Base-by-base conservation (phyloP, 2,797 vertebrate genomes). In the Sciaenops ocellatus region DNA sequence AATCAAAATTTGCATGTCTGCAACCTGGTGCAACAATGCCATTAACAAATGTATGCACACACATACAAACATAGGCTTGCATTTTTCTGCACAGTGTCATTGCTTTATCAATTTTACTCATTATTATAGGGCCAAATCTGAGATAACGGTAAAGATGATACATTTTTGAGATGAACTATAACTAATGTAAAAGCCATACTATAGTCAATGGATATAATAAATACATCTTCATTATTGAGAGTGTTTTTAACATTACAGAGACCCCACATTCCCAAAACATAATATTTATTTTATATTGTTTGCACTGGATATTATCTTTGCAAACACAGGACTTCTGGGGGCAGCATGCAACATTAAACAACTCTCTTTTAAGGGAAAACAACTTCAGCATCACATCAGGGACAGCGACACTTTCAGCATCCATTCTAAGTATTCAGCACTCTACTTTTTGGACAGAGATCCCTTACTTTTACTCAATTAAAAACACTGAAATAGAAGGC, bases 1-100 rank as follows among this genome's bases (percentile, higher is more conserved):
- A 72, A 71, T 69, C 20, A 12, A 30, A 68, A 55, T 59, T 6
- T 66, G 18, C 6, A 17, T 62, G n/a, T 46, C 41, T 66, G 55
- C 28, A 1, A 18, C 34, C 18, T 0, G 1, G 10, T 7, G 30
- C 41, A 5, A 12, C 41, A 22, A 47, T 67, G 22, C 11, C 30
- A 22, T 51, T 44, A 28, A 44, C 26, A 66, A 62, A 46, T 15
- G 26, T 17, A 34, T 41, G 13, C 10, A 60, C 1, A 62, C 41
- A 52, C 1, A 62, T 26, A 52, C 18, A 56, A 1, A 28, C 18
- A 20, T 17, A 6, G 12, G 9, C 26, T 28, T 54, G 20, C 17
- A 48, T 30, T 4, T 16, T 50, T 60, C 13, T n/a, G 3, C n/a
- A 41, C 8, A 15, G 59, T 26, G 15, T 79, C 46, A 17, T 1